Conservation (phyloP, 2,888 invertebrate species). For the Anticlea derivata region DNA sequence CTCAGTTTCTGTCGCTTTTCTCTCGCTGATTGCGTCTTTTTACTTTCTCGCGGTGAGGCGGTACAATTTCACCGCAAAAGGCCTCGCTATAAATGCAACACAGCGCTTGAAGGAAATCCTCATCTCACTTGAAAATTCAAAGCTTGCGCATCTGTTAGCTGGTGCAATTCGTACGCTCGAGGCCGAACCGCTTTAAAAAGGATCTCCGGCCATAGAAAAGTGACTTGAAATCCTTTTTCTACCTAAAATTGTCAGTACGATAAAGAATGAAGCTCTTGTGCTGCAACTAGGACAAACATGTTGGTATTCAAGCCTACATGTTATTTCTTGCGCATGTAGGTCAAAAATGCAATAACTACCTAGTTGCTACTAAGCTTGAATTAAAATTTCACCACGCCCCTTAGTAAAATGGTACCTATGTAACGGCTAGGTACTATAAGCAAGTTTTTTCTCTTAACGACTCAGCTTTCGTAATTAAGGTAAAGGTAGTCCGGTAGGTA, state of each 20-base stretch:
- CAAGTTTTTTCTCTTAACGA: slow-evolving; percentile 52
- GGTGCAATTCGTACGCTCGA: slow-evolving; percentile 15
- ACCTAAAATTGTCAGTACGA: neutral
- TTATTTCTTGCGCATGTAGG: slow-evolving; percentile 32
- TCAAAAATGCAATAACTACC: slow-evolving; percentile 50
- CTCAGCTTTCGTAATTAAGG: slow-evolving; percentile 41
- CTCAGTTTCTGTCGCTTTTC: slow-evolving; percentile 65
- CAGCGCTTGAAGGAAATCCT: slow-evolving; percentile 50
- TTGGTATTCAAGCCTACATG: slow-evolving; percentile 23
- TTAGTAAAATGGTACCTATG: slow-evolving; percentile 56
- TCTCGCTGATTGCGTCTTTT: slow-evolving; percentile 78
- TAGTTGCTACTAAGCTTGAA: slow-evolving; percentile 56
- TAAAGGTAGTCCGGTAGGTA: neutral
- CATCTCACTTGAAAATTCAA: slow-evolving; percentile 37
- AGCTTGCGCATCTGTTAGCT: slow-evolving; percentile 24
- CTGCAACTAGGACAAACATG: slow-evolving; percentile 14
- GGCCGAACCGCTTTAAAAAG: slow-evolving; percentile 19
- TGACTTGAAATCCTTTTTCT: slow-evolving; percentile 7
- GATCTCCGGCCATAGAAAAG: slow-evolving; percentile 16
- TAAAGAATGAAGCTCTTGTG: slow-evolving; percentile 4
- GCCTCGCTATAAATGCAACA: slow-evolving; percentile 52
- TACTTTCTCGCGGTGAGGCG: slow-evolving; percentile 65
- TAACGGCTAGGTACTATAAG: slow-evolving; percentile 50
- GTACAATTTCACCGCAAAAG: slow-evolving; percentile 56
- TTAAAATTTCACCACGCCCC: slow-evolving; percentile 63